These are phyloP conservation scores for Ormyrus labotus DNA, from an alignment of 2,888 invertebrate species.

Conservation along the genomic window DNA sequence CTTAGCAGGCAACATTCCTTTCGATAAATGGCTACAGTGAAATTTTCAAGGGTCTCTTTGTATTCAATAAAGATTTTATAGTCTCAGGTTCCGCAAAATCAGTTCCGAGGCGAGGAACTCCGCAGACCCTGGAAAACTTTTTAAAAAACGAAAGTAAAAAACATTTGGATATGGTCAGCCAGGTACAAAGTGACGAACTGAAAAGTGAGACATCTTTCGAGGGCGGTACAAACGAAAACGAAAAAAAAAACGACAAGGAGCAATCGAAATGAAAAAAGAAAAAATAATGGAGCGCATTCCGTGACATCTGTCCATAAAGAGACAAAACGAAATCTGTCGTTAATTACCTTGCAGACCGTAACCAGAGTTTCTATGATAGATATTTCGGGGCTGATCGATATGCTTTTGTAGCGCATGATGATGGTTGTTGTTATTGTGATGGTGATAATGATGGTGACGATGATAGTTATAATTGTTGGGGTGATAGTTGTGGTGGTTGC, in stretches of 20 bases:
- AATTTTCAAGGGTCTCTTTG: neutral
- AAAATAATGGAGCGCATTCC: conserved; percentile 62
- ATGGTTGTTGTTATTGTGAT: conserved; percentile 78
- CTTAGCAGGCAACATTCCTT: neutral
- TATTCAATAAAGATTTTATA: no score
- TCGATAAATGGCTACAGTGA: neutral
- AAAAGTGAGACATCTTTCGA: neutral
- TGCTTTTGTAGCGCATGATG: conserved; percentile 78
- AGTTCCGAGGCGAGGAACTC: neutral
- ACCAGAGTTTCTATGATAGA: conserved; percentile 80
- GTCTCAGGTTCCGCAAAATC: no score
- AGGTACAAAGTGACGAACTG: neutral
- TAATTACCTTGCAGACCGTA: conserved; percentile 80
- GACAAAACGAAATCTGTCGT: conserved; percentile 62
- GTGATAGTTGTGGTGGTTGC: conserved; percentile 77
- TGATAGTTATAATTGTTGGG: conserved; percentile 80
- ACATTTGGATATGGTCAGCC: conserved; percentile 1
- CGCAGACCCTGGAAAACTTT: conserved; percentile 11
- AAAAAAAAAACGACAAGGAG: conserved; percentile 10
- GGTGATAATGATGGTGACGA: conserved; percentile 80
- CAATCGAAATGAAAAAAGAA: conserved; percentile 10
- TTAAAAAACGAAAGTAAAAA: neutral
- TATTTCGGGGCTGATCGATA: conserved; percentile 76
- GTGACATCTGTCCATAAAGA: conserved; percentile 58
- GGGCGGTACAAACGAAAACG: conserved; percentile 1